A percentile compares a stretch with the other conserved stretches of the same genome.
Conservation (phyloP, 2,113 vertebrate species). For the Passer montanus region DNA sequence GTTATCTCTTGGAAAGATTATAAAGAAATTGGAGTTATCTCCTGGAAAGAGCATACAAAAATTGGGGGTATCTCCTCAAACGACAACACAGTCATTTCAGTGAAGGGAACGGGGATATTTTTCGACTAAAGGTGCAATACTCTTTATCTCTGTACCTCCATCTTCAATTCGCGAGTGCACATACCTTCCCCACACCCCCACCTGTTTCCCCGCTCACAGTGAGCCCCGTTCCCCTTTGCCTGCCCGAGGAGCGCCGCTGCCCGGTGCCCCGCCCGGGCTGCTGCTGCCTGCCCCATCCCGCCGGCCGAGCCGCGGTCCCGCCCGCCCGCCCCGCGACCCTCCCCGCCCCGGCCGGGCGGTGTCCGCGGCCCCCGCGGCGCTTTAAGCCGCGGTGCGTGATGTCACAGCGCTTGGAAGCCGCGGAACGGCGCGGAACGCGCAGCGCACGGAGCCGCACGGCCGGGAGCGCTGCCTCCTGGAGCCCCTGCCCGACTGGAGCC, state of each 20-base stretch:
- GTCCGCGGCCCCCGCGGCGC: neutral
- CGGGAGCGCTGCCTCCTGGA: neutral
- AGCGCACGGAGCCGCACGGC: neutral
- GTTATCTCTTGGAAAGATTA: neutral
- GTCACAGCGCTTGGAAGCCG: neutral
- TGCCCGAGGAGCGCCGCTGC: too few species aligned
- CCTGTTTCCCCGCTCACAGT: accelerated
- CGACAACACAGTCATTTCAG: accelerated
- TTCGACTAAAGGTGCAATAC: neutral
- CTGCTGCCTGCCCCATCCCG: too few species aligned
- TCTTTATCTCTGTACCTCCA: neutral
- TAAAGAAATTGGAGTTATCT: neutral
- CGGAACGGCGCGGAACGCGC: neutral
- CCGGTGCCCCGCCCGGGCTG: accelerated
- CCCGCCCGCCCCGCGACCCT: neutral
- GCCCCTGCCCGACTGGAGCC: too few species aligned
- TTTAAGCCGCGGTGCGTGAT: neutral
- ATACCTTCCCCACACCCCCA: accelerated
- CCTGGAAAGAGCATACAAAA: neutral
- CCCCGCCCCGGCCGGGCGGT: neutral
- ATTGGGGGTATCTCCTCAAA: neutral
- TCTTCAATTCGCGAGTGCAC: neutral
- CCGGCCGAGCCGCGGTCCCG: accelerated
- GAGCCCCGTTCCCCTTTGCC: too few species aligned
- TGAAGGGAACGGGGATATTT: neutral